These are phyloP conservation scores for Amphipyra berbera DNA, from an alignment of 2,888 invertebrate genomes.

Conservation along the genomic window DNA sequence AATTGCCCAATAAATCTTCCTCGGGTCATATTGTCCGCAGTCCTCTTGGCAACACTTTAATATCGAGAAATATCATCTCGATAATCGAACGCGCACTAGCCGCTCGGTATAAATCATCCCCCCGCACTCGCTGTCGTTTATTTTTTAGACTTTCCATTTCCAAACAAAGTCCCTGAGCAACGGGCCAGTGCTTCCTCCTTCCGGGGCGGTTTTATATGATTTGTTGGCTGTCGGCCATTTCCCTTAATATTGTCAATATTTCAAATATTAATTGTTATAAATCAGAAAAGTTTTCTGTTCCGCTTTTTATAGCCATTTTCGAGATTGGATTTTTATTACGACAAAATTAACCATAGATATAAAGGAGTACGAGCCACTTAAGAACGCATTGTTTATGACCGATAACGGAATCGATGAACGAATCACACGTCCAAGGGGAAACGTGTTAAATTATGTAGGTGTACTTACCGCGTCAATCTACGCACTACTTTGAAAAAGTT, in stretches of 20 bases:
- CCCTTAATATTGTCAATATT: slow-evolving; percentile 90
- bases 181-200: slow-evolving; percentile 88
- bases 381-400: slow-evolving; percentile 63
- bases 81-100: slow-evolving; percentile 88
- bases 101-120: slow-evolving; percentile 85
- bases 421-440: slow-evolving; percentile 77
- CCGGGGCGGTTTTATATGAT: slow-evolving; percentile 89
- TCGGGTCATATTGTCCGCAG: slow-evolving; percentile 89
- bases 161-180: slow-evolving; percentile 88
- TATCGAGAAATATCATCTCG: slow-evolving; percentile 89
- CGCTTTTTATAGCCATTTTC: slow-evolving; percentile 78
- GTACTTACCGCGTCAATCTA: slow-evolving; percentile 88
- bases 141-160: slow-evolving; percentile 90
- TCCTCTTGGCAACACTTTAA: slow-evolving; percentile 89
- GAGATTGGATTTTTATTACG: slow-evolving; percentile 83
- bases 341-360: slow-evolving; percentile 71
- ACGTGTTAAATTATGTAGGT: slow-evolving; percentile 88
- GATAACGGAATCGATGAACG: slow-evolving; percentile 72
- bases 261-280: slow-evolving; percentile 90
- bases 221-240: slow-evolving; percentile 88
- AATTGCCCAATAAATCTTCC: slow-evolving; percentile 89
- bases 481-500: slow-evolving; percentile 88
- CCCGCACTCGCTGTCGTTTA: slow-evolving; percentile 85
- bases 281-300: slow-evolving; percentile 84
- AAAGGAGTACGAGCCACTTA: slow-evolving; percentile 58